A percentile compares a stretch with the other conserved stretches of the same genome.
Conservation (phyloP, 2,888 invertebrate genomes). For the Anthophora plumipes region DNA sequence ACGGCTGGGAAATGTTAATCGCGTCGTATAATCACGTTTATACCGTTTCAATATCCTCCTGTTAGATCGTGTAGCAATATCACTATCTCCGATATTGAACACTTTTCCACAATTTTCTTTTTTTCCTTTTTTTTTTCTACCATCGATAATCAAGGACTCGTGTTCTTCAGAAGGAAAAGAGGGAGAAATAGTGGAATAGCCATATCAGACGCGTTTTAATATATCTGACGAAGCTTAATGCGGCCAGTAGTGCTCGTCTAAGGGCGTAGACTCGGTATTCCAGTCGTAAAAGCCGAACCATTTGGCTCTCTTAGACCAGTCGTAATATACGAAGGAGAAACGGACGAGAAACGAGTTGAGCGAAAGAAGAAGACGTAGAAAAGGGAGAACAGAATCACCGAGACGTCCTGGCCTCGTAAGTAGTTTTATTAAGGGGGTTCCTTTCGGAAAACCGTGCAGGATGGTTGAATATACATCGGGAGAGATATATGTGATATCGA, state of each 20-base stretch:
- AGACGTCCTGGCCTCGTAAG: slow-evolving; percentile 66
- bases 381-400: slow-evolving; percentile 46
- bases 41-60: neutral
- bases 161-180: neutral
- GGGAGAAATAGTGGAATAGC: neutral
- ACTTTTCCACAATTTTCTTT: neutral
- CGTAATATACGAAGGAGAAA: slow-evolving; percentile 68
- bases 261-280: slow-evolving; percentile 61
- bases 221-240: slow-evolving; percentile 41
- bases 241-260: slow-evolving; percentile 24
- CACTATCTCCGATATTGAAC: too few relatives aligned
- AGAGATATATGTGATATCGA: slow-evolving; percentile 80
- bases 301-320: slow-evolving; percentile 57
- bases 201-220: slow-evolving; percentile 55
- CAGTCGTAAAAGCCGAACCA: slow-evolving; percentile 44
- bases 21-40: slow-evolving; percentile 6
- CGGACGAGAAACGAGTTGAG: slow-evolving; percentile 46
- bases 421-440: slow-evolving; percentile 75
- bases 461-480: slow-evolving; percentile 76
- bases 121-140: too few relatives aligned
- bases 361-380: slow-evolving; percentile 47
- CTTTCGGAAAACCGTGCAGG: slow-evolving; percentile 72
- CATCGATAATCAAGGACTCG: slow-evolving; percentile 10
- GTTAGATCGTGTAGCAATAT: too few relatives aligned
- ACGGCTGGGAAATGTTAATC: slow-evolving; percentile 13